Conservation (phyloP, 2,797 vertebrate genomes). For the Anableps anableps region DNA sequence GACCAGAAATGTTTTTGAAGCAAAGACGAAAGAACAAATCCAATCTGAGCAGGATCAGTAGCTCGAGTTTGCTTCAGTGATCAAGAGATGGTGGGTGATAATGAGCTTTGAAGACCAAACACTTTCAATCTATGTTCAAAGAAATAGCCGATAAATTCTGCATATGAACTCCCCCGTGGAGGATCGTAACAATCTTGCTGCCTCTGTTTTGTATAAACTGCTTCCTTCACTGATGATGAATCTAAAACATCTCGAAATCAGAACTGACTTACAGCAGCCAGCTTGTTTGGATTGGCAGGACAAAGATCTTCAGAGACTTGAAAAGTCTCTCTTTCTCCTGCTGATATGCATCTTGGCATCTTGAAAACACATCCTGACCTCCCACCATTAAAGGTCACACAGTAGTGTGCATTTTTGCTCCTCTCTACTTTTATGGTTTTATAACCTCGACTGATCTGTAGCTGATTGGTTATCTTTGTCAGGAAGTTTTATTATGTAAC, state of each 20-base stretch:
- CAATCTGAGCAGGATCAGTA: constrained; percentile 16
- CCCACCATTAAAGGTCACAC: constrained; percentile 8
- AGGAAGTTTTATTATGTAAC: constrained; percentile 7
- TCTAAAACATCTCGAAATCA: constrained; percentile 25
- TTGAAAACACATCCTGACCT: constrained; percentile 24
- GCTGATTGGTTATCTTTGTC: not conserved
- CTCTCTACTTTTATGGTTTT: not conserved
- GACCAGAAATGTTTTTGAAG: constrained; percentile 9
- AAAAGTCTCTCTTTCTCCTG: constrained; percentile 28
- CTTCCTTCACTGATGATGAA: constrained; percentile 37
- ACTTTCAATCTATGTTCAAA: constrained; percentile 68
- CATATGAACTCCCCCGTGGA: constrained; percentile 55
- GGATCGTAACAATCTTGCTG: constrained; percentile 38
- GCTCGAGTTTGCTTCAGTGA: constrained; percentile 17
- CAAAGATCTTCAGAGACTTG: constrained; percentile 39
- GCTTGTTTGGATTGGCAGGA: constrained; percentile 35
- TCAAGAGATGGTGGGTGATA: constrained; percentile 28
- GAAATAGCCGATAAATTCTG: constrained; percentile 50
- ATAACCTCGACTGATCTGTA: not conserved
- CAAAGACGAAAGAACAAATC: constrained; percentile 17
- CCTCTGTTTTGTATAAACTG: constrained; percentile 50
- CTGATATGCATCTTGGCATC: constrained; percentile 47
- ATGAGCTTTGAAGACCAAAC: constrained; percentile 31
- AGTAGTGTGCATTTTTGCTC: not conserved
- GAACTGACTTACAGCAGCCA: constrained; percentile 14